Evolutionary conservation across 2,888 invertebrate genomes (phyloP).

Genomic region (Onthophagus sagittarius): DNA sequence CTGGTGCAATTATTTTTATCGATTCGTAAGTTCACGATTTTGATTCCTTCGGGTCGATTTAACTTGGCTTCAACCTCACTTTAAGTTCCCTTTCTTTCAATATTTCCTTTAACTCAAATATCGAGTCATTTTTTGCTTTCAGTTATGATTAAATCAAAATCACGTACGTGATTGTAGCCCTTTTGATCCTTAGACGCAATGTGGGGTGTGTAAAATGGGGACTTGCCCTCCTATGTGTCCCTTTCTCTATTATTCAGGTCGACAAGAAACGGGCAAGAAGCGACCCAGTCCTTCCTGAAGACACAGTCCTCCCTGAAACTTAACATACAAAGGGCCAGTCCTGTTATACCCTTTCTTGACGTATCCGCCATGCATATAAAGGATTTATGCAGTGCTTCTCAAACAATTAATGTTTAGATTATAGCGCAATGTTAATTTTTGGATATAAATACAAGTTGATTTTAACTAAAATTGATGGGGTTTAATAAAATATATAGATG

Average conservation of each 20-base stretch:
- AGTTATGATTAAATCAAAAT: too few relatives aligned
- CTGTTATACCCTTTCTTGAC: constrained; percentile 16
- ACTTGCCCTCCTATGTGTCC: neutral
- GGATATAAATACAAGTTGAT: neutral
- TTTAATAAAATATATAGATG: constrained; percentile 15
- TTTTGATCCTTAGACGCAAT: neutral
- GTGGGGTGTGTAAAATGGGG: neutral
- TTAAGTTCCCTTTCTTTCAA: too few relatives aligned
- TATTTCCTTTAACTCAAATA: too few relatives aligned
- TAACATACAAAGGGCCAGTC: constrained; percentile 24
- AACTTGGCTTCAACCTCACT: neutral
- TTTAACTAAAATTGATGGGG: neutral
- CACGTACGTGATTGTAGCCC: constrained; percentile 9
- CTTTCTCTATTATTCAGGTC: constrained; percentile 24
- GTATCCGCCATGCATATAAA: constrained; percentile 22
- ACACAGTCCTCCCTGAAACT: constrained; percentile 25
- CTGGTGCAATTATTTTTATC: neutral
- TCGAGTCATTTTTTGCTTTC: too few relatives aligned
- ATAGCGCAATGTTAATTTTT: neutral
- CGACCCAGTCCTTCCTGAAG: constrained; percentile 15
- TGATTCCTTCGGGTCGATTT: neutral
- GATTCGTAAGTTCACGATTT: neutral
- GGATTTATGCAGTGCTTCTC: neutral
- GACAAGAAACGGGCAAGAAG: constrained; percentile 24
- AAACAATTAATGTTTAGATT: neutral